Base-by-base conservation (phyloP, 2,888 invertebrate genomes). In the Polydrusus cervinus region DNA sequence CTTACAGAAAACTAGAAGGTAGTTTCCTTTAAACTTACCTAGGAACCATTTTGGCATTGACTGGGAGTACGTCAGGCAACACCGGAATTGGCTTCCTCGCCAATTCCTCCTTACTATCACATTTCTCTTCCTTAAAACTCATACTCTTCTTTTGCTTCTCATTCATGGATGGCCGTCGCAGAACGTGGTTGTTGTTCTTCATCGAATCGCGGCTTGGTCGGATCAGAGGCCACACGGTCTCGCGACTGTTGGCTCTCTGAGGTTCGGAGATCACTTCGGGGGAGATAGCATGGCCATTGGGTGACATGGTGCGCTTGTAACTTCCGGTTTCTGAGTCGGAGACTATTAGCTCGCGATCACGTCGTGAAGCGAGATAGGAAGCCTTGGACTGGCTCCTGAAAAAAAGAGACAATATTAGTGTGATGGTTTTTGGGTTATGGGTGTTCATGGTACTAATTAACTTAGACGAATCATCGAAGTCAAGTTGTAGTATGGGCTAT, bases 331-430 rank as follows among this genome's bases (percentile, higher is more conserved):
- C 93, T 75, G 91, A 90, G 85, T 93, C 93, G 8, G 91, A 91
- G 57, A 90, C 88, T 43, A 90, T 89, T 81, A 90, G 89, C 79
- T 93, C 93, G 77, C 92, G 89, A 83, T 93, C 93, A 70, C 93
- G 90, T 49, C 93, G 89, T 78, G 91, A 90, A n/a, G 93, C 92
- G 87, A 93, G 87, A 85, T 93, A 93, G 72, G 93, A 93, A 79
- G 93, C 93, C 88, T 94, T 94, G 67, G 94, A 94, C 84, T 93
- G 93, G 84, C 92, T 93, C 89, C 94, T 94, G 89, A 16, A 90
- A 89, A 79, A 83, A 75, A 47, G 25, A 25, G 1, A 25, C 25
- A 25, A 25, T 25, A 5, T 25, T 25, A 25, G 25, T 25, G 5
- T 25, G 25, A 25, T 25, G 25, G 25, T 25, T 25, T 25, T 25